Percentiles rank a stretch among this genome's conserved stretches.
phyloP scores from a whole-genome alignment of 2,797 vertebrate genomes.

The Melopsittacus undulatus region DNA sequence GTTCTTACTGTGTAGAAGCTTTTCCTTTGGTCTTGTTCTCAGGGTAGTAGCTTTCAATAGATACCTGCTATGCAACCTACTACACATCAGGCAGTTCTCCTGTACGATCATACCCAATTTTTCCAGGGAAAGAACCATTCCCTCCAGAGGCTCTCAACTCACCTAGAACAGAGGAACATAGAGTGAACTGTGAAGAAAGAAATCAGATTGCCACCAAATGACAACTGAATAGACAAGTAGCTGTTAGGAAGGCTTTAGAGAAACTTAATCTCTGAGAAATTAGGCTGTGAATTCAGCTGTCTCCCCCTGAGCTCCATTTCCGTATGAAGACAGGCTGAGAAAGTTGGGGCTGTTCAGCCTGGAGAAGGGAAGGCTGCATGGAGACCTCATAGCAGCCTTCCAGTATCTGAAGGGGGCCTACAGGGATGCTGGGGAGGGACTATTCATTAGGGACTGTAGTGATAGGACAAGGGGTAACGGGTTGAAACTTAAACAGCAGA shows the following conservation, averaged over 20 bases:
- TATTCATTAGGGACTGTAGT: too few relatives aligned
- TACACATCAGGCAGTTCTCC: background rate
- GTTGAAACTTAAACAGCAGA: too few relatives aligned
- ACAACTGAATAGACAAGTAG: background rate
- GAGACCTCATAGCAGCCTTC: too few relatives aligned
- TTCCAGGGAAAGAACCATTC: background rate
- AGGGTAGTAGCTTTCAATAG: background rate
- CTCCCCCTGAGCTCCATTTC: background rate
- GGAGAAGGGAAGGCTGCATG: too few relatives aligned
- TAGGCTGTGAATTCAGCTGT: background rate
- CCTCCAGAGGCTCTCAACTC: background rate
- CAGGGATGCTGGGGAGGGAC: too few relatives aligned
- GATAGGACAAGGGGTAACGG: too few relatives aligned
- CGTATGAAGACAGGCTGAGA: too few relatives aligned
- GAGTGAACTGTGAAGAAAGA: background rate
- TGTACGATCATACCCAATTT: accelerated
- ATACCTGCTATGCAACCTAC: background rate
- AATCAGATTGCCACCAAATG: background rate
- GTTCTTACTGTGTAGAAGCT: background rate
- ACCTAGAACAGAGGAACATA: background rate
- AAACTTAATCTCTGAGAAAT: background rate
- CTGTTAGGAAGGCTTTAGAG: background rate
- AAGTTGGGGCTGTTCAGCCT: too few relatives aligned
- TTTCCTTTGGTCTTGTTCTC: background rate
- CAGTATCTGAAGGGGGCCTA: too few relatives aligned